Base-by-base conservation (phyloP, 2,797 vertebrate genomes). In the Diplodus sargus region DNA sequence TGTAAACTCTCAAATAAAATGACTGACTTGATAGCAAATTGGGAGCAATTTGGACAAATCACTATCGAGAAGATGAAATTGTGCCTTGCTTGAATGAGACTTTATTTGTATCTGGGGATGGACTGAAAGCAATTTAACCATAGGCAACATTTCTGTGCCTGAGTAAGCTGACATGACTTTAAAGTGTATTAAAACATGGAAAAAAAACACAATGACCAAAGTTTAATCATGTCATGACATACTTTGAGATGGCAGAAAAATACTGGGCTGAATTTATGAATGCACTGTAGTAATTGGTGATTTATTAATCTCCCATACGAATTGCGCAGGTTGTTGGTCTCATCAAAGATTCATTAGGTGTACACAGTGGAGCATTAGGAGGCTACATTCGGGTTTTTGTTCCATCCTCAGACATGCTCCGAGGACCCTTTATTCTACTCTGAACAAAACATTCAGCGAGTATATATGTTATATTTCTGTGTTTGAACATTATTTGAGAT, bases 131-230 rank as follows among this genome's bases (percentile, higher is more conserved):
- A 25, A 43, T 80, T 84, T 66, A 76, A 82, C 83, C 81, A 20
- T 15, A 85, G 79, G 74, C 85, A 60, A 61, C 28, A n/a, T 74
- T 83, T 58, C 23, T 74, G 66, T 65, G 74, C 74, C 56, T 68
- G 45, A 85, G 74, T 34, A 72, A 48, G 56, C 76, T 34, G 59
- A 83, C 66, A 17, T 15, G 65, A 67, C 72, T 87, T 79, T 57
- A 75, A 61, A 65, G 18, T 30, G 3, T 78, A 84, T 86, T 90
- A 11, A 85, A 80, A 87, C 84, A 87, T 72, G 74, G 70, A 87
- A 79, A 86, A 86, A 76, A 59, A 76, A 71, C 68, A 77, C 4
- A 30, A 54, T 39, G 45, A 57, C 23, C 30, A 22, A 59, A 34
- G 23, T 51, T 51, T 72, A 75, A 76, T 76, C 79, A 76, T 83